Evolutionary conservation across 2,113 vertebrate genomes (phyloP), one percentile per base, ranked within the genome.

Genomic region (Nothobranchius kuhntae): DNA sequence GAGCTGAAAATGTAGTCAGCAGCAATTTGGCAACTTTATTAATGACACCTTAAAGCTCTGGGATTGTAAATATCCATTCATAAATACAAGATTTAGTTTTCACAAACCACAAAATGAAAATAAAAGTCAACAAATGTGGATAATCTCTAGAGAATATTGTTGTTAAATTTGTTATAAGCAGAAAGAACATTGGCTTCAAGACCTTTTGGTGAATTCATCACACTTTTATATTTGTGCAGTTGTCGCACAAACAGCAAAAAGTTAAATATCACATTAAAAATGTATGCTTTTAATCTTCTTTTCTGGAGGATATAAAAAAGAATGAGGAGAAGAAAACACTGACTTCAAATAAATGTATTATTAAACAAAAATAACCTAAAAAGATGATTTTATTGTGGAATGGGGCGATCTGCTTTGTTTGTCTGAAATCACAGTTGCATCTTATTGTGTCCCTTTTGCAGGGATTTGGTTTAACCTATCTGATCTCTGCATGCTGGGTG

Each of bases 381-480:
- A 59, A 57, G 1, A 44, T 65, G 45, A 0, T 11, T n/a, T 7
- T 48, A 40, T 26, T 56, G 2, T 35, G 7, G 3, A 13, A 7
- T 63, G 64, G 61, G 14, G 54, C 59, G 55, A 51, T n/a, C 40
- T 9, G 64, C 70, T 78, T 74, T 83, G 57, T 73, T 75, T 82
- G 14, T 75, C 44, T 46, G 51, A 85, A 82, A 73, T 65, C 54
- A 55, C 71, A 13, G 45, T 68, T 74, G 45, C 63, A 73, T 89
- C 70, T 81, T 72, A 75, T 80, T 83, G 77, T 88, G 84, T 84
- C 87, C 75, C 73, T 82, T 82, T 86, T 75, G 82, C 80, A 82
- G 85, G 81, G 90, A 77, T 87, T 72, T 84, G 80, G 81, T 80
- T 60, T 85, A 87, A 87, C 86, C 86, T 87, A 87, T 83, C 79